Evolutionary conservation across 2,113 vertebrate genomes (phyloP).

Genomic region (Gopherus evgoodei): DNA sequence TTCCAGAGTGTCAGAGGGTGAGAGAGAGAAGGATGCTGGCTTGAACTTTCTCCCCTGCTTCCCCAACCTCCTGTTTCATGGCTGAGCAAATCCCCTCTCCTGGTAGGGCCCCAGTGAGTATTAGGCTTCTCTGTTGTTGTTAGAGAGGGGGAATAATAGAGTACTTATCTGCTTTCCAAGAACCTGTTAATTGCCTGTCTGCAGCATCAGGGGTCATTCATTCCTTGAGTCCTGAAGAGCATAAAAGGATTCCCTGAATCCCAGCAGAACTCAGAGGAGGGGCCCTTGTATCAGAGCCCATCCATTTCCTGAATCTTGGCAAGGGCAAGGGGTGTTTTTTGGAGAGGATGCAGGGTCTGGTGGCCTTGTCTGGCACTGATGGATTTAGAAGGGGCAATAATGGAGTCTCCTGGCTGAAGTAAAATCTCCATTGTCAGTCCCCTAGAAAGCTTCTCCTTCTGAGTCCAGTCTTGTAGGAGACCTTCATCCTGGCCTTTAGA

Average conservation of each 20-base stretch:
- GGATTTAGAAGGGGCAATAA: background rate
- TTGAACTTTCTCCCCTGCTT: background rate
- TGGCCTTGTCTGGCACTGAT: background rate
- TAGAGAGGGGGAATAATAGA: background rate
- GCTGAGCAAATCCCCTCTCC: no score
- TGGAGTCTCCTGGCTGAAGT: no score
- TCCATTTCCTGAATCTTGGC: background rate
- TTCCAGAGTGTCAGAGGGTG: no score
- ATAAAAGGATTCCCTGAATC: background rate
- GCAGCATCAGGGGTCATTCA: background rate
- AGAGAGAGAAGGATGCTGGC: background rate
- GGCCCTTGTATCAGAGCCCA: accelerated
- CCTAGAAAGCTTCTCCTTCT: background rate
- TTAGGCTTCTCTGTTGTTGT: background rate
- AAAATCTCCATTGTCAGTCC: background rate
- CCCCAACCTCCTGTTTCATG: background rate
- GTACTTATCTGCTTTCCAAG: background rate
- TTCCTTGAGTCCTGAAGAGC: background rate
- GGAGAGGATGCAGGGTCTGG: background rate
- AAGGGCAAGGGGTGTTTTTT: background rate
- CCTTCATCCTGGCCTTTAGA: background rate
- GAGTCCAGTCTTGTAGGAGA: background rate
- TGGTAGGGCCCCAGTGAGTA: accelerated
- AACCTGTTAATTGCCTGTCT: background rate
- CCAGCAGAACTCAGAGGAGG: background rate